phyloP scores from a whole-genome alignment of 2,797 vertebrate genomes.

The Cirrhinus molitorella region DNA sequence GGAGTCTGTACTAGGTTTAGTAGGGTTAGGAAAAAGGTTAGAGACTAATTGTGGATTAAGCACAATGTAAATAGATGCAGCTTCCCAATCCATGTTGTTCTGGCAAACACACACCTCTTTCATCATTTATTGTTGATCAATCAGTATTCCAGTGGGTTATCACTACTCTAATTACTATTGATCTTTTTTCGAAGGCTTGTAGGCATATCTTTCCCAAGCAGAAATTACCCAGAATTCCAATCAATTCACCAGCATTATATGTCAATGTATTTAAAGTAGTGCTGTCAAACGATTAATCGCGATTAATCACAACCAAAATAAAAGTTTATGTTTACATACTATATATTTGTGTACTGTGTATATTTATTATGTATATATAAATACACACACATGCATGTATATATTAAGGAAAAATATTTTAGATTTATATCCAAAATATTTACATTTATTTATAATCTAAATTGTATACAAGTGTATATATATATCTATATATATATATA shows the following conservation, averaged over 20 bases:
- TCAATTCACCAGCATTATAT: not conserved
- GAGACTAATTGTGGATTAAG: conserved; percentile 12
- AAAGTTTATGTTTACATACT: too few relatives aligned
- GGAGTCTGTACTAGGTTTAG: not conserved
- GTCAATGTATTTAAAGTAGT: not conserved
- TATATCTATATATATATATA: too few relatives aligned
- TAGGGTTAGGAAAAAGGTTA: not conserved
- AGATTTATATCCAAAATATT: too few relatives aligned
- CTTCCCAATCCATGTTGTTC: not conserved
- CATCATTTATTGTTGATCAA: not conserved
- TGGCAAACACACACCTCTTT: not conserved
- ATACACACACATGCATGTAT: too few relatives aligned
- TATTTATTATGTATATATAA: too few relatives aligned
- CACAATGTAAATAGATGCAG: not conserved
- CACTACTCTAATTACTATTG: conserved; percentile 27
- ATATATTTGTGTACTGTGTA: too few relatives aligned
- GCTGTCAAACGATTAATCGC: too few relatives aligned
- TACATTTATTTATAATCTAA: too few relatives aligned
- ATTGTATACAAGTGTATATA: too few relatives aligned
- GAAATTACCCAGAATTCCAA: not conserved
- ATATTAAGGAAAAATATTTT: too few relatives aligned
- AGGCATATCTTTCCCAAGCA: conserved; percentile 6
- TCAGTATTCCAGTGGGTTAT: not conserved
- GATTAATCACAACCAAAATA: too few relatives aligned
- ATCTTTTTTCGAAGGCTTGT: not conserved